Conservation (phyloP, 2,797 vertebrate genomes). For the Haliaeetus vocifer region DNA sequence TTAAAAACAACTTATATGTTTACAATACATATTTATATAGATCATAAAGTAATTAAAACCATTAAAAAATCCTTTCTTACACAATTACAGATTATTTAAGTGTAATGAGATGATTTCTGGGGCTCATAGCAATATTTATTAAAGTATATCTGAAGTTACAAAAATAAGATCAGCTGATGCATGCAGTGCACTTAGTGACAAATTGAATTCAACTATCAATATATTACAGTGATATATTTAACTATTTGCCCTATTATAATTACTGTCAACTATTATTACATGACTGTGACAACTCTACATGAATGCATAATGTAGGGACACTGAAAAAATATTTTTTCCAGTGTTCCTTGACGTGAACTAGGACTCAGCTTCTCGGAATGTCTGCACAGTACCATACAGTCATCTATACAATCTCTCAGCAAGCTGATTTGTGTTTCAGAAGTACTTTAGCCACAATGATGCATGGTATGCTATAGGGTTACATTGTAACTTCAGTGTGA, state of each 20-base stretch:
- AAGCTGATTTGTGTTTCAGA: background rate
- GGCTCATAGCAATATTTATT: background rate
- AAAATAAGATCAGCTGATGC: background rate
- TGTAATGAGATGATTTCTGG: background rate
- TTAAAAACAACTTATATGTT: background rate
- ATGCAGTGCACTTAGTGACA: background rate
- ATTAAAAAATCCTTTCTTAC: background rate
- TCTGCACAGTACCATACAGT: background rate
- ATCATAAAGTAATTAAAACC: background rate
- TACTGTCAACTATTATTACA: background rate
- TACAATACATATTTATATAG: background rate
- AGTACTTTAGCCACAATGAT: background rate
- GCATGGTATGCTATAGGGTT: background rate
- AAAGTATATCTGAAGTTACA: background rate
- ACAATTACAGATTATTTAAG: background rate
- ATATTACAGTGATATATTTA: background rate
- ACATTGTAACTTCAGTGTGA: background rate
- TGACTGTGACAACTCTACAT: background rate
- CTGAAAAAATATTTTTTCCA: background rate
- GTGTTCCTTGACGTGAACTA: background rate
- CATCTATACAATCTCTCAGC: background rate
- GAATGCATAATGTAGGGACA: background rate
- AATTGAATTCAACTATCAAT: background rate
- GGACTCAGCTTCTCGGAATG: background rate
- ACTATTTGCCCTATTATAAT: background rate